Evolutionary conservation across 2,888 invertebrate species (phyloP).

Genomic region (Macropis europaea): DNA sequence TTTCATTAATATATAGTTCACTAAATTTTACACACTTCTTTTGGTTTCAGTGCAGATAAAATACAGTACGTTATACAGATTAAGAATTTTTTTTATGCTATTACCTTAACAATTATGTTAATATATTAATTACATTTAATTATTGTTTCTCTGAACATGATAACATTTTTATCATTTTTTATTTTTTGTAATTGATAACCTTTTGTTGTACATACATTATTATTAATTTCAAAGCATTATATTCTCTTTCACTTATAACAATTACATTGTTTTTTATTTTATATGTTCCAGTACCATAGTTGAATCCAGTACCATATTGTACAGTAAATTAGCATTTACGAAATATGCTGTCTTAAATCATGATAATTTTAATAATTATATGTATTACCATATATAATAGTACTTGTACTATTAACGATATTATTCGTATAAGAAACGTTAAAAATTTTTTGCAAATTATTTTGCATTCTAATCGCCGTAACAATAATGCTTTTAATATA

Average conservation of each 20-base stretch:
- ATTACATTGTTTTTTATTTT: conserved; percentile 1
- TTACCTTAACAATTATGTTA: conserved; percentile 1
- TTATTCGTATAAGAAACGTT: conserved; percentile 39
- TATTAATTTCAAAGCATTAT: conserved; percentile 11
- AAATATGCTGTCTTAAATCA: conserved; percentile 7
- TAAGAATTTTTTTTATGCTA: not conserved
- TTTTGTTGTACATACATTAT: conserved; percentile 11
- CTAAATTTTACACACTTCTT: not conserved
- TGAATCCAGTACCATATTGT: too few species aligned
- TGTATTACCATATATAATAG: conserved; percentile 20
- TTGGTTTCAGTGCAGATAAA: not conserved
- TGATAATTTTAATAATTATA: conserved; percentile 11
- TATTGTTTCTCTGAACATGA: not conserved
- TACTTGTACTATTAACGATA: conserved; percentile 39
- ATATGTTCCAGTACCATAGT: conserved; percentile 2
- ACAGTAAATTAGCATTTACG: conserved; percentile 1
- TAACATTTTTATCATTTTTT: conserved; percentile 6
- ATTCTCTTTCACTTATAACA: conserved; percentile 7
- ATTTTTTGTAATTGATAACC: not conserved
- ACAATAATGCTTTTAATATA: conserved; percentile 24
- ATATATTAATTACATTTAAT: not conserved
- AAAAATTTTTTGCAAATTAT: conserved; percentile 37
- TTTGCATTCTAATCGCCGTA: conserved; percentile 22
- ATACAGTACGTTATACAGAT: not conserved
- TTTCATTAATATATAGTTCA: not conserved